Evolutionary conservation across 2,888 invertebrate species (phyloP).

Genomic region (Plagodis pulveraria): DNA sequence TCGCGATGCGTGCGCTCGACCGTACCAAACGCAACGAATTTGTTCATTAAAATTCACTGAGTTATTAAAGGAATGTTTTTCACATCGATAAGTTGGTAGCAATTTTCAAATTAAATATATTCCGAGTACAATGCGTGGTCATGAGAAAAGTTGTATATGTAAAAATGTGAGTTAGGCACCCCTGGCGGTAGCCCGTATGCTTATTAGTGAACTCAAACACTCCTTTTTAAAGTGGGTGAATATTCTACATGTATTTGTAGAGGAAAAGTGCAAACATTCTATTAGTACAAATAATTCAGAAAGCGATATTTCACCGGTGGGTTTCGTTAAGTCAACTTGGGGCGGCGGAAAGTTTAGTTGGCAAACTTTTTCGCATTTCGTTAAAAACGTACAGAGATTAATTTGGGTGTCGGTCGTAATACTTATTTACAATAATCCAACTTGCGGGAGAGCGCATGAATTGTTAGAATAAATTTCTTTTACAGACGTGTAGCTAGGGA

Average conservation of each 20-base stretch:
- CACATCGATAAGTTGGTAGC: conserved; percentile 42
- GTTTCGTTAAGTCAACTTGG: conserved; percentile 61
- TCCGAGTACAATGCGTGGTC: conserved; percentile 31
- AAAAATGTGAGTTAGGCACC: conserved; percentile 48
- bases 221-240: conserved; percentile 74
- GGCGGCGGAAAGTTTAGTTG: conserved; percentile 64
- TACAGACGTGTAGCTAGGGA: conserved; percentile 62
- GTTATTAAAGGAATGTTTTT: conserved; percentile 47
- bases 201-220: conserved; percentile 82
- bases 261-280: conserved; percentile 72
- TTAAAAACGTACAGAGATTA: conserved; percentile 77
- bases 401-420: conserved; percentile 74
- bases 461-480: conserved; percentile 76
- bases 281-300: conserved; percentile 81
- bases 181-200: conserved; percentile 59
- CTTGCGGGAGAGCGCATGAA: conserved; percentile 73
- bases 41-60: conserved; percentile 47
- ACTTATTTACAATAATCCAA: conserved; percentile 84
- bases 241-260: conserved; percentile 69
- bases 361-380: conserved; percentile 78
- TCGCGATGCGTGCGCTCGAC: conserved; percentile 50
- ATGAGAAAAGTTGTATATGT: conserved; percentile 55
- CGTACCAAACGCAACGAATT: conserved; percentile 46
- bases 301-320: conserved; percentile 72
- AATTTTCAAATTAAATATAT: conserved; percentile 44